Evolutionary conservation across 2,797 vertebrate genomes (phyloP).

Genomic region (Valencia hispanica): DNA sequence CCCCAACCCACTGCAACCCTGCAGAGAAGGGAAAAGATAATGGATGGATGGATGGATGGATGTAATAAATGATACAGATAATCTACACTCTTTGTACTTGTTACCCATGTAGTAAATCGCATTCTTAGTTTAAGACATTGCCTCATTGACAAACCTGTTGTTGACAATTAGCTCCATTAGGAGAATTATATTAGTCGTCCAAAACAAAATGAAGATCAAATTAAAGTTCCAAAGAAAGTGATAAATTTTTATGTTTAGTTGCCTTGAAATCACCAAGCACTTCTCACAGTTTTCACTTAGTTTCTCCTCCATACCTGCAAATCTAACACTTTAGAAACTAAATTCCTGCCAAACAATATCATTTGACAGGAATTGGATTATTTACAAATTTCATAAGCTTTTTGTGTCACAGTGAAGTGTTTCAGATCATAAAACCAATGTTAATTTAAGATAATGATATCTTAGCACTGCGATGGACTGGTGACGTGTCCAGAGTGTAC

Average conservation of each 20-base stretch:
- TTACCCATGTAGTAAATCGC: conserved; percentile 20
- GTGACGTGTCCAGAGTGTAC: too few relatives aligned
- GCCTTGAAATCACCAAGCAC: not conserved
- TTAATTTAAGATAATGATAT: not conserved
- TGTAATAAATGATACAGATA: too few relatives aligned
- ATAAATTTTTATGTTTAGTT: not conserved
- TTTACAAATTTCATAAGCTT: not conserved
- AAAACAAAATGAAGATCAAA: not conserved
- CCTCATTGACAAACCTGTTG: conserved; percentile 3
- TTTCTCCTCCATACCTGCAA: not conserved
- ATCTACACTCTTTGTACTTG: not conserved
- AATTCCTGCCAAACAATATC: not conserved
- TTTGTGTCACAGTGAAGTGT: not conserved
- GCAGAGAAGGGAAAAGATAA: too few relatives aligned
- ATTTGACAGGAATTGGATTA: not conserved
- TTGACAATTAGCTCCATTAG: conserved; percentile 2
- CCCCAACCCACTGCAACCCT: too few relatives aligned
- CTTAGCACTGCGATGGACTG: too few relatives aligned
- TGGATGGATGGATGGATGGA: too few relatives aligned
- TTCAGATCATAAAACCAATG: not conserved
- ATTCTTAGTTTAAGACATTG: not conserved
- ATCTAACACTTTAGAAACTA: not conserved
- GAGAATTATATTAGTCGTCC: conserved; percentile 12
- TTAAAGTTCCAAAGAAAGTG: not conserved
- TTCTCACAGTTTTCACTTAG: not conserved